Conservation (phyloP, 1,140 invertebrate genomes). For the Lepidurus arcticus region DNA sequence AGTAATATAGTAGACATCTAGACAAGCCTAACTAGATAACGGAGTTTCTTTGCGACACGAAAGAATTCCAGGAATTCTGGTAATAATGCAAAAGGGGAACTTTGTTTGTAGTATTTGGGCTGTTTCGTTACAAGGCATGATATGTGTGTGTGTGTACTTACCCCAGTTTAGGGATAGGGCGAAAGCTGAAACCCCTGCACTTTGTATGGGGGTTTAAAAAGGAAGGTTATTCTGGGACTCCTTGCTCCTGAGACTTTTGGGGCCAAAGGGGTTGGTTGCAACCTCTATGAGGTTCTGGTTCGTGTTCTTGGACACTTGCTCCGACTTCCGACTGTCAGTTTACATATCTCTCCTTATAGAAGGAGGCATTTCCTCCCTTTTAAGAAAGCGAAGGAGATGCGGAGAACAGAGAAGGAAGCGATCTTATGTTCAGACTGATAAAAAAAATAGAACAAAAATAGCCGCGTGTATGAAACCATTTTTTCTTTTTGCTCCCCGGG, state of each 20-base stretch:
- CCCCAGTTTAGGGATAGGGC: too few relatives aligned
- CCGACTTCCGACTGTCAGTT: conserved; percentile 6
- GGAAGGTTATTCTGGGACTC: background rate
- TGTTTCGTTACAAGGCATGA: too few relatives aligned
- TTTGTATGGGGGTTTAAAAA: background rate
- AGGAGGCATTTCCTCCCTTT: background rate
- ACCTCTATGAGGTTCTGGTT: conserved; percentile 1
- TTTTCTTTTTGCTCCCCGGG: background rate
- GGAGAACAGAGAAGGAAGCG: background rate
- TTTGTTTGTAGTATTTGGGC: too few relatives aligned
- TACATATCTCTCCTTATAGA: background rate
- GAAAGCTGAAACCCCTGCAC: too few relatives aligned
- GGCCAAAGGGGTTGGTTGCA: background rate
- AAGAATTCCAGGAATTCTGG: too few relatives aligned
- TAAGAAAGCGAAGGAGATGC: background rate
- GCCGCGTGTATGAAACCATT: background rate
- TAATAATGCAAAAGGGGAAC: too few relatives aligned
- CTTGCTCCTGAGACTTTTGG: too few relatives aligned
- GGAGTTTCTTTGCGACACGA: too few relatives aligned
- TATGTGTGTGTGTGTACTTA: too few relatives aligned
- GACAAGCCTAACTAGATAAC: too few relatives aligned
- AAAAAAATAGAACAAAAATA: background rate
- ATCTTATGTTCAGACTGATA: background rate
- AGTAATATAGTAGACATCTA: too few relatives aligned
- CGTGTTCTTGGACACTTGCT: background rate